These are phyloP conservation scores for Diplosoma virens DNA, from an alignment of 23 tunicate species.

Conservation along the genomic window DNA sequence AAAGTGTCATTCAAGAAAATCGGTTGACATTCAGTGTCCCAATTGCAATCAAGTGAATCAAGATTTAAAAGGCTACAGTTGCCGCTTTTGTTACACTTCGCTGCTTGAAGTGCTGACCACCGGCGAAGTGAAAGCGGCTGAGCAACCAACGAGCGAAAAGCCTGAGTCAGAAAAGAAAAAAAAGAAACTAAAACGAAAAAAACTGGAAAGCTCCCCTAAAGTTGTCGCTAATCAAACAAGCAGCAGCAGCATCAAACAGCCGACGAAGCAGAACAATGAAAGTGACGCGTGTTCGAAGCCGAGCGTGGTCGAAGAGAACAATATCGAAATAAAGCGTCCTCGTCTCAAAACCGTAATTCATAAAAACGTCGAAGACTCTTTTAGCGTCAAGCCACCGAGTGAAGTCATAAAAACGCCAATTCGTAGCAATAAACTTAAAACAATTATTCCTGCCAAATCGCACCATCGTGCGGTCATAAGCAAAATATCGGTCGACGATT, in stretches of 20 bases:
- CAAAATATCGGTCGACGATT: slow-evolving; percentile 10
- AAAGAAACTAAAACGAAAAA: slow-evolving; percentile 53
- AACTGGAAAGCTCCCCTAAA: background rate
- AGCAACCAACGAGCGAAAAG: background rate
- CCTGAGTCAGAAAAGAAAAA: slow-evolving; percentile 31
- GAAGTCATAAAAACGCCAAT: background rate
- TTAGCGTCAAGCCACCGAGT: background rate
- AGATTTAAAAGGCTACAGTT: slow-evolving; percentile 74
- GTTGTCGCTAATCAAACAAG: background rate
- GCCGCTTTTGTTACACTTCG: slow-evolving; percentile 70
- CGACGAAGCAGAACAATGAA: background rate
- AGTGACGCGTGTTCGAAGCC: background rate
- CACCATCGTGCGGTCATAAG: background rate
- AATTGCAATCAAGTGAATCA: slow-evolving; percentile 63
- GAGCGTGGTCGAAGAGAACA: too few relatives aligned
- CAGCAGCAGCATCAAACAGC: too few relatives aligned
- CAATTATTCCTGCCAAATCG: background rate
- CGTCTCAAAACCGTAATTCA: background rate
- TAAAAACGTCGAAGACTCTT: background rate
- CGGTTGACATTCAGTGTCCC: slow-evolving; percentile 60
- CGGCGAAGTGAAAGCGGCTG: background rate
- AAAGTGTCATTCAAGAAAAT: slow-evolving; percentile 49
- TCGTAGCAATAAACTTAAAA: background rate
- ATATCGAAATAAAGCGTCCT: background rate
- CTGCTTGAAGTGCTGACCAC: slow-evolving; percentile 53